Evolutionary conservation across 2,113 vertebrate species (phyloP), one percentile per base, ranked within the genome.

Genomic region (Proteles cristata): DNA sequence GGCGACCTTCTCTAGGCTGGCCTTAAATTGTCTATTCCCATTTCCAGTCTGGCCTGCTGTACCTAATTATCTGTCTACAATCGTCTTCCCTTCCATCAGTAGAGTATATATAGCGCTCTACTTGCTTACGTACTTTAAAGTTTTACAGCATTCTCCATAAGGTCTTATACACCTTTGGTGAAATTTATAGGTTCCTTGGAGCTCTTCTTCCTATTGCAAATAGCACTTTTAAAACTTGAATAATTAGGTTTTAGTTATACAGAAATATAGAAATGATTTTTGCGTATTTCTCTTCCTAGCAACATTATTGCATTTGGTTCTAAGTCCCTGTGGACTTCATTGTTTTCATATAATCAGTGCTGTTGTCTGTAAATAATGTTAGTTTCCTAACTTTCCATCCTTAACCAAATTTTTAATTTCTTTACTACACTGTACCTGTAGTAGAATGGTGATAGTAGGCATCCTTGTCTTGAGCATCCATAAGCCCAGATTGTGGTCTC

Each of bases 181-280:
- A 93, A 90, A 86, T 93, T 28, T 90, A 50, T 71, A 79, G 88
- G 23, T 88, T 94, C 31, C 31, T 71, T 84, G 63, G 58, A 90
- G 48, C 14, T 82, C 48, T 82, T 71, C 43, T 92, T 92, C 3
- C 25, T 93, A 7, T n/a, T 90, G 31, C 63, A 79, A 31, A 77
- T 73, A 65, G 6, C 66, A 55, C 69, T 35, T 28, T 68, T 83
- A 81, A 90, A 90, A 53, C 81, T 76, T 93, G 55, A 45, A 16
- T 92, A 69, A 79, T 58, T 88, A 58, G 31, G 25, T 87, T 79
- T 5, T 79, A 94, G 82, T 33, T 93, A 61, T 66, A 35, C 35
- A 76, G 39, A 93, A 87, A 58, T 97, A 39, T 95, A 39, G 23
- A 90, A 87, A 90, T 86, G 63, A 55, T 74, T 97, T 88, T 90